A percentile compares a stretch with the other conserved stretches of the same genome.
phyloP scores from a whole-genome alignment of 2,888 invertebrate genomes.

The Ectropis crepuscularia region DNA sequence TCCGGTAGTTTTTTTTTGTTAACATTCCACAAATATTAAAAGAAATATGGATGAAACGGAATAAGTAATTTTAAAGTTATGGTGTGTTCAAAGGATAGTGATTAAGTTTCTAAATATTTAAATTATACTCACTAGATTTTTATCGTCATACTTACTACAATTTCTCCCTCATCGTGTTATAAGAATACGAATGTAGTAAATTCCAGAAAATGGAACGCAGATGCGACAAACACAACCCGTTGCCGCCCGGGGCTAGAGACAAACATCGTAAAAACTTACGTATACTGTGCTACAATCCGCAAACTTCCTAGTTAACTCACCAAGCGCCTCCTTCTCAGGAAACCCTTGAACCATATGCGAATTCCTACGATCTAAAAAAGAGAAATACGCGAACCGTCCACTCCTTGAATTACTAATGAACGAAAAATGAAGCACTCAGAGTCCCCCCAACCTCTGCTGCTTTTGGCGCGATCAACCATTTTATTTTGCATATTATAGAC shows the following conservation, averaged over 20 bases:
- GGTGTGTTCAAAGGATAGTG: too few relatives aligned
- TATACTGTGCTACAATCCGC: conserved; percentile 68
- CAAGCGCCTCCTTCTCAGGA: conserved; percentile 61
- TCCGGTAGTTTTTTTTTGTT: too few relatives aligned
- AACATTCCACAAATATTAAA: too few relatives aligned
- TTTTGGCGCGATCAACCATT: conserved; percentile 56
- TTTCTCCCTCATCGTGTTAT: conserved; percentile 15
- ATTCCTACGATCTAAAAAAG: conserved; percentile 43
- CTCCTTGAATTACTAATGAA: conserved; percentile 58
- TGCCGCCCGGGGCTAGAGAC: conserved; percentile 54
- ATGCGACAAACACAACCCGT: conserved; percentile 69
- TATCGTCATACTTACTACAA: background rate
- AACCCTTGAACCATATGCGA: conserved; percentile 50
- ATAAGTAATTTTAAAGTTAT: too few relatives aligned
- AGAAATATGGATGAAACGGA: too few relatives aligned
- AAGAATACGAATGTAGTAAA: conserved; percentile 61
- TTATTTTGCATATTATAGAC: conserved; percentile 60
- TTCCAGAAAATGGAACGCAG: conserved; percentile 67
- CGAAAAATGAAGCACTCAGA: conserved; percentile 58
- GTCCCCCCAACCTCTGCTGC: conserved; percentile 47
- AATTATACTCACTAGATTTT: too few relatives aligned
- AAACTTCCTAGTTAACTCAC: conserved; percentile 64
- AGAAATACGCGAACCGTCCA: conserved; percentile 42
- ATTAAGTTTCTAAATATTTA: too few relatives aligned
- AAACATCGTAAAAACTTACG: conserved; percentile 73